A percentile compares a stretch with the other conserved stretches of the same genome.
Conservation (phyloP, 1,140 invertebrate genomes). For the Scaptomyza pallida region DNA sequence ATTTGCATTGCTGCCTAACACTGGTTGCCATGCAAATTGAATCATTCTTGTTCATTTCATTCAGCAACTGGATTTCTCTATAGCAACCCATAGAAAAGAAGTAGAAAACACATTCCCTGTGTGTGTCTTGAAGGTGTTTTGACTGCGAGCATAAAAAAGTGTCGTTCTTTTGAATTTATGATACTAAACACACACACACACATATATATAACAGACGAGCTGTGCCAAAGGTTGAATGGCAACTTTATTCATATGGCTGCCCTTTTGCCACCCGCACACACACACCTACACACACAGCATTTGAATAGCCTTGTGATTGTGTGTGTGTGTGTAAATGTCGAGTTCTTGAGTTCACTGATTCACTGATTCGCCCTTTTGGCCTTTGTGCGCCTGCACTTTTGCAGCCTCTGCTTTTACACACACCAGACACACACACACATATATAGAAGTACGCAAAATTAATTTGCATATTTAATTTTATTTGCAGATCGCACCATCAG, state of each 20-base stretch:
- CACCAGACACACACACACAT: too few relatives aligned
- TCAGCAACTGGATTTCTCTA: conserved; percentile 39
- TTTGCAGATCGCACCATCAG: conserved; percentile 75
- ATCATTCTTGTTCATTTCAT: conserved; percentile 60
- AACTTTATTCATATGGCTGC: conserved; percentile 50
- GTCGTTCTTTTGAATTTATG: conserved; percentile 60
- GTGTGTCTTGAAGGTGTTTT: conserved; percentile 30
- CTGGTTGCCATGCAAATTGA: conserved; percentile 58
- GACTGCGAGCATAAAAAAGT: conserved; percentile 31
- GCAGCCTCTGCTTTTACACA: conserved; percentile 26
- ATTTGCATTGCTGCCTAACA: conserved; percentile 53
- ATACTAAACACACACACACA: conserved; percentile 39
- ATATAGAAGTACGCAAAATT: conserved; percentile 22
- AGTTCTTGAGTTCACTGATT: conserved; percentile 6
- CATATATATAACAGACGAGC: conserved; percentile 14
- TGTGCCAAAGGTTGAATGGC: conserved; percentile 33
- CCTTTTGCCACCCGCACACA: neutral
- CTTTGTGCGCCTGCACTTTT: conserved; percentile 46
- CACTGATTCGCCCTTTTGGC: conserved; percentile 2
- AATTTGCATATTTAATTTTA: conserved; percentile 29
- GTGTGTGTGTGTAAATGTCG: conserved; percentile 1
- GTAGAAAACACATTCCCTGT: neutral
- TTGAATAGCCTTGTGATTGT: conserved; percentile 30
- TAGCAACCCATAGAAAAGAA: conserved; percentile 20
- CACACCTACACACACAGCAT: conserved; percentile 12